Conservation (phyloP, 2,797 vertebrate species). For the Smutsia gigantea region DNA sequence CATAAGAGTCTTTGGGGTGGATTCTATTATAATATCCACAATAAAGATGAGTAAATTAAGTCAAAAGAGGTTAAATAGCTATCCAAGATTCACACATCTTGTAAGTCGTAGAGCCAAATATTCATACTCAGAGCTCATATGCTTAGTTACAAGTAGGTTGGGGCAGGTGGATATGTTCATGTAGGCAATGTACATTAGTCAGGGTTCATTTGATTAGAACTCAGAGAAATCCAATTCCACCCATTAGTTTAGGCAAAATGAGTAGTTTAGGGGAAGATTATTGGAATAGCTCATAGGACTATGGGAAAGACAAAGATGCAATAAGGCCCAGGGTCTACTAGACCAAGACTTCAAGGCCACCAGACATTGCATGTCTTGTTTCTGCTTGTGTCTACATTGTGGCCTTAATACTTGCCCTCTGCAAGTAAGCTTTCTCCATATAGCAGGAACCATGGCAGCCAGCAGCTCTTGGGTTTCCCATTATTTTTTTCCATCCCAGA, state of each 20-base stretch:
- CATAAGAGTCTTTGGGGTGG: neutral
- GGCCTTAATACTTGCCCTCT: neutral
- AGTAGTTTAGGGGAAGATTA: neutral
- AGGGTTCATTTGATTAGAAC: neutral
- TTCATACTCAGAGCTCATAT: neutral
- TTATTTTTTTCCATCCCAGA: neutral
- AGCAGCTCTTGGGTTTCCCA: neutral
- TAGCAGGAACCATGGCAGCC: neutral
- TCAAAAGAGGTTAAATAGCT: neutral
- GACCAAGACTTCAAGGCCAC: neutral
- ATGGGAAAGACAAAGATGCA: neutral
- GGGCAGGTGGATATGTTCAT: neutral
- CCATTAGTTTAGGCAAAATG: neutral
- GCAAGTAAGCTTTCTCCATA: neutral
- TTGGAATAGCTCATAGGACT: neutral
- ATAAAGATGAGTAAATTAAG: neutral
- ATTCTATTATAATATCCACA: neutral
- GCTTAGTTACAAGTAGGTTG: neutral
- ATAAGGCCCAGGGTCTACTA: neutral
- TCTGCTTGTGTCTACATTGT: neutral
- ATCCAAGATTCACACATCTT: neutral
- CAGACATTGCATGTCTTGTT: neutral
- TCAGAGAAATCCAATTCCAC: neutral
- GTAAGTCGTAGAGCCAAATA: neutral
- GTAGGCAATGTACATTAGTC: neutral